A percentile compares a stretch with the other conserved stretches of the same genome.
phyloP scores from a whole-genome alignment of 2,797 vertebrate genomes.

The Melanotaenia pygmaea region DNA sequence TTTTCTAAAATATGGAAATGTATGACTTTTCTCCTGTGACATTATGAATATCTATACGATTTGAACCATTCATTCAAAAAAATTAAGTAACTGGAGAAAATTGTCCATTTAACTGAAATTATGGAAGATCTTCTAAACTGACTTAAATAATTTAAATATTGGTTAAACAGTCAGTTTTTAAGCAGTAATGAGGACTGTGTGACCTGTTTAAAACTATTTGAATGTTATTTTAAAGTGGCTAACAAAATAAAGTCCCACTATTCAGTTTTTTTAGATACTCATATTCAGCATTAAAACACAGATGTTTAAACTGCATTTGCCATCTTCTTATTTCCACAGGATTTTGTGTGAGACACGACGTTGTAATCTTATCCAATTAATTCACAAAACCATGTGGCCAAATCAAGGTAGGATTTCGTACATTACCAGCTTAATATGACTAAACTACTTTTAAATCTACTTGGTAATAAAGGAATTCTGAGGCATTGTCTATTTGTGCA shows the following conservation, averaged over 20 bases:
- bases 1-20: no score
- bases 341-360: constrained; percentile 3
- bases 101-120: no score
- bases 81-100: no score
- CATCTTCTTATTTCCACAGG: constrained; percentile 28
- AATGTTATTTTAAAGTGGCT: neutral
- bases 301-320: neutral
- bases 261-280: neutral
- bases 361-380: constrained; percentile 4
- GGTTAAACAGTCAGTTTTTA: no score
- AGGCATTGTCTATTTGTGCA: neutral
- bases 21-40: no score
- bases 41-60: no score
- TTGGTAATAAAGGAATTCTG: neutral
- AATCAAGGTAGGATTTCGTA: constrained; percentile 74
- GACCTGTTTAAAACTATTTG: neutral
- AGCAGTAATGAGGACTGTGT: neutral
- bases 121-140: no score
- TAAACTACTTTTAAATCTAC: neutral
- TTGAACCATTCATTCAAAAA: no score
- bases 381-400: constrained; percentile 74
- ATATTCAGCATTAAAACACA: neutral
- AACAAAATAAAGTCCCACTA: neutral
- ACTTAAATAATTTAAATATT: no score
- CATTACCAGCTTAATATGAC: neutral